Evolutionary conservation across 2,113 vertebrate genomes (phyloP).

Genomic region (Columba janthina): DNA sequence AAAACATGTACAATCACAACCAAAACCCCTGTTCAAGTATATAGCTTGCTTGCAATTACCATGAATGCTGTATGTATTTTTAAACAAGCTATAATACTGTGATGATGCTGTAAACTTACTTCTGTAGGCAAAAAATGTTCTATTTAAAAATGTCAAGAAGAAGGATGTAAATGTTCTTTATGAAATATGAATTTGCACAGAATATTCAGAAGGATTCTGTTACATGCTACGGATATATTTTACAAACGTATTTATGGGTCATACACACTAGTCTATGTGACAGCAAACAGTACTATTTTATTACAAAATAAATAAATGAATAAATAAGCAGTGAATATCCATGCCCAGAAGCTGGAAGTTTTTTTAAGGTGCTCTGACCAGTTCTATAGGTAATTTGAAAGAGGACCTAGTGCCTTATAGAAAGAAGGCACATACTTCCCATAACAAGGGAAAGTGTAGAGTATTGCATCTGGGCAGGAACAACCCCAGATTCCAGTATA

Average conservation of each 20-base stretch:
- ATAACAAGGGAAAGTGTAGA: not conserved
- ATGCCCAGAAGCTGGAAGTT: not conserved
- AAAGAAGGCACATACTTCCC: not conserved
- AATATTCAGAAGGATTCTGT: not conserved
- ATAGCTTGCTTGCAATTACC: constrained; percentile 58
- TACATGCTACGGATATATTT: constrained; percentile 25
- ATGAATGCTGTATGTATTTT: constrained; percentile 54
- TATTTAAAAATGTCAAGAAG: constrained; percentile 42
- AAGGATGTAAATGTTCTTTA: constrained; percentile 60
- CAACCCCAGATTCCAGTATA: no score
- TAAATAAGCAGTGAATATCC: constrained; percentile 37
- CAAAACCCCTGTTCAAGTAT: constrained; percentile 27
- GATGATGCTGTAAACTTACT: constrained; percentile 56
- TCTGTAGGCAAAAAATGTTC: constrained; percentile 49
- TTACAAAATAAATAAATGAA: constrained; percentile 49
- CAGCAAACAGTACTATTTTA: constrained; percentile 50
- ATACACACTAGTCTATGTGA: constrained; percentile 10
- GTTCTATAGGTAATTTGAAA: not conserved
- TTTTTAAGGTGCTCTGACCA: not conserved
- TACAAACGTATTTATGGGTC: constrained; percentile 47
- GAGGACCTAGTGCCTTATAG: not conserved
- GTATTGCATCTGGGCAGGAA: no score
- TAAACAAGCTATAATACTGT: constrained; percentile 60
- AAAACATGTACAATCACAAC: not conserved
- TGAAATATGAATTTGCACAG: not conserved